A percentile compares a stretch with the other conserved stretches of the same genome.
phyloP scores from a whole-genome alignment of 2,888 invertebrate species.

The Cheilosia vulpina region DNA sequence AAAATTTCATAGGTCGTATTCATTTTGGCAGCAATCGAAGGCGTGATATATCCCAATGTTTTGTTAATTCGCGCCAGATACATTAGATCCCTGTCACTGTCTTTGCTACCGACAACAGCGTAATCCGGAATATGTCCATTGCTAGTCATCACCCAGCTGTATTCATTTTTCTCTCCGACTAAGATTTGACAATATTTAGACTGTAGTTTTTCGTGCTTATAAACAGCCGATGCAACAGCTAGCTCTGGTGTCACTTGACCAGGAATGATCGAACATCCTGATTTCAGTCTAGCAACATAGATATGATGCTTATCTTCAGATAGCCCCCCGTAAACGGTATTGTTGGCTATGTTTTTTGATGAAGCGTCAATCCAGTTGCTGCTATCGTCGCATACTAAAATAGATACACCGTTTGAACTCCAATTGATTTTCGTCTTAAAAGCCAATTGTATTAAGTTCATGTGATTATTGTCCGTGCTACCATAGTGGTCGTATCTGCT shows the following conservation, averaged over 20 bases:
- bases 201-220: background rate
- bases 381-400: constrained; percentile 21
- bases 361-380: constrained; percentile 39
- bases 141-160: constrained; percentile 12
- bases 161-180: constrained; percentile 19
- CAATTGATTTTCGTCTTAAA: constrained; percentile 21
- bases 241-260: constrained; percentile 21
- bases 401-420: background rate
- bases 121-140: constrained; percentile 41
- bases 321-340: constrained; percentile 18
- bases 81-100: constrained; percentile 28
- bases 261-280: constrained; percentile 46
- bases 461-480: background rate
- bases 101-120: constrained; percentile 38
- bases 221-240: constrained; percentile 25
- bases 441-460: constrained; percentile 15
- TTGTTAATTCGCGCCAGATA: constrained; percentile 14
- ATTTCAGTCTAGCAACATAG: constrained; percentile 46
- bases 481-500: background rate
- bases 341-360: constrained; percentile 23
- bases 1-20: constrained; percentile 26
- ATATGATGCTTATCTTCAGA: constrained; percentile 10
- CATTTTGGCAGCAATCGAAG: background rate
- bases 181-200: constrained; percentile 37
- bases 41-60: constrained; percentile 6